Percentiles rank a stretch among this genome's conserved stretches.
These are phyloP conservation scores for Hypanus sabinus DNA, from an alignment of 2,113 vertebrate genomes.

Conservation along the genomic window DNA sequence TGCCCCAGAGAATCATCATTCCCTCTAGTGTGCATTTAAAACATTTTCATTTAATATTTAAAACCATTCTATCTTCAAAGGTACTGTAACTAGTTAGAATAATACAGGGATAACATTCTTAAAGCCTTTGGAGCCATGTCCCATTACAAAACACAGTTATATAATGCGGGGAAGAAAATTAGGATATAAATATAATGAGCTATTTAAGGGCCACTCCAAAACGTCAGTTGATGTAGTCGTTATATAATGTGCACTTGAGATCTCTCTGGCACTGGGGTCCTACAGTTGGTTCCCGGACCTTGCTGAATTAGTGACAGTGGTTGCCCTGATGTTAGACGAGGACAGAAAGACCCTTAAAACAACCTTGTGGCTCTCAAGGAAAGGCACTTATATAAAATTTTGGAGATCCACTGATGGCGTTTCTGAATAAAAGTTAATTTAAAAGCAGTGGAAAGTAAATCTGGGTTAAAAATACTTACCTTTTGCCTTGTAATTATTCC, in stretches of 20 bases:
- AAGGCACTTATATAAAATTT: neutral
- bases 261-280: neutral
- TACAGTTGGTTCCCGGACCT: neutral
- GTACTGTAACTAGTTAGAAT: neutral
- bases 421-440: no score
- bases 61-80: neutral
- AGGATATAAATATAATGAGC: no score
- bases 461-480: neutral
- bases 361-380: neutral
- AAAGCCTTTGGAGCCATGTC: neutral
- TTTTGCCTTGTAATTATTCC: neutral
- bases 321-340: neutral
- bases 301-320: neutral
- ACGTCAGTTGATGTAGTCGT: neutral
- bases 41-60: neutral
- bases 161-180: no score
- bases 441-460: no score
- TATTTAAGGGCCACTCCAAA: neutral
- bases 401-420: no score
- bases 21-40: neutral
- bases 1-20: neutral
- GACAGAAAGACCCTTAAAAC: neutral
- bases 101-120: neutral
- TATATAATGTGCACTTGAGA: neutral
- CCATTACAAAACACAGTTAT: no score